Evolutionary conservation across 2,797 vertebrate genomes (phyloP), one percentile per base, ranked within the genome.

Genomic region (Epinephelus malabaricus): DNA sequence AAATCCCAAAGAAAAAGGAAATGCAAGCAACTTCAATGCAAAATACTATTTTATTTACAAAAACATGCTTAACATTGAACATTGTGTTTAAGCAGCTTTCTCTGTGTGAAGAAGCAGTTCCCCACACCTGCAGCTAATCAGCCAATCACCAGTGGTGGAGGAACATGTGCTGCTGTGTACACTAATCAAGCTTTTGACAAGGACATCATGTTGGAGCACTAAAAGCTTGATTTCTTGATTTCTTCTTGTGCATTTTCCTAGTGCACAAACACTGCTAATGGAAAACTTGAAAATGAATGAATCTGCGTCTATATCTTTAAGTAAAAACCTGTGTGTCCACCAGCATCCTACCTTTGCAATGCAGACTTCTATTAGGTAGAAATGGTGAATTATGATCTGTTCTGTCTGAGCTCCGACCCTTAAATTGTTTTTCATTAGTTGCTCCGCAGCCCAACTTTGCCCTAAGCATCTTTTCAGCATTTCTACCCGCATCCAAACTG

Each of bases 41-140:
- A 54, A 21, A 2, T 17, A 25, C 34, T 11, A 12, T 17, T 67
- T 34, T 49, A 18, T 40, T 21, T 23, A 2, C 34, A 9, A 45
- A 17, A 51, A 38, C n/a, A 23, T 21, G 30, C 18, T 11, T 1
- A 21, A 27, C 15, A 27, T 47, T 58, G 2, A 56, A 25, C 19
- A 27, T 19, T 13, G 1, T 14, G 66, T 53, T 53, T 34, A 18
- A 18, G 11, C 14, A 13, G 49, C 17, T 45, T 11, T 30, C 61
- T 34, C 18, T 56, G 62, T 40, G 27, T 40, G 23, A 49, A 17
- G 7, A 46, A 4, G 17, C 65, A 11, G 12, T 25, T 46, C 25
- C 43, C 34, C 34, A 54, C 49, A 54, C 49, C 59, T 55, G 71
- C 30, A 34, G 46, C 45, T 25, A n/a, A 55, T 76, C 58, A 63